These are phyloP conservation scores for Drosophila paranaensis DNA, from an alignment of 2,888 invertebrate genomes.

Conservation along the genomic window DNA sequence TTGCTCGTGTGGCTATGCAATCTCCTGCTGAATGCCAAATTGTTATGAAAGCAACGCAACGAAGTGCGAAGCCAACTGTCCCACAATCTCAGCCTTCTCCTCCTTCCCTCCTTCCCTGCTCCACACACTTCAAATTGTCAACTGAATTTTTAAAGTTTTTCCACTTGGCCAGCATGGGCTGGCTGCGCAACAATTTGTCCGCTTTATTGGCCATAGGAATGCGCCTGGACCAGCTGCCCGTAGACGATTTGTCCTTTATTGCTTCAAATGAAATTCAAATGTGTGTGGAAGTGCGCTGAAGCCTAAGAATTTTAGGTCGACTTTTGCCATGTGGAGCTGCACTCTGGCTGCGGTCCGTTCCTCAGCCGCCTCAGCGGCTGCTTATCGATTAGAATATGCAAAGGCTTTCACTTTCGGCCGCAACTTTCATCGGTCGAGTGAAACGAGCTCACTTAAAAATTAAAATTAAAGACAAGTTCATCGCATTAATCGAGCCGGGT, in stretches of 20 bases:
- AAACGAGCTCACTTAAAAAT: conserved; percentile 63
- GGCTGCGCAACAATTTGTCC: conserved; percentile 1
- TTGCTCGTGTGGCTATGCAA: conserved; percentile 44
- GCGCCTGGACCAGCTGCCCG: conserved; percentile 9
- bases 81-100: not conserved
- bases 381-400: conserved; percentile 38
- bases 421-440: conserved; percentile 70
- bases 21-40: conserved; percentile 53
- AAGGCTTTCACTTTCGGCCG: conserved; percentile 68
- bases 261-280: conserved; percentile 32
- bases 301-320: conserved; percentile 25
- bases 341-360: conserved; percentile 3
- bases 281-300: conserved; percentile 26
- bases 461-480: conserved; percentile 60
- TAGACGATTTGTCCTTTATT: conserved; percentile 17
- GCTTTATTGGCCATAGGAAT: conserved; percentile 41
- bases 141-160: conserved; percentile 7
- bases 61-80: conserved; percentile 14
- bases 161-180: conserved; percentile 10
- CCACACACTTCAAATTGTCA: not conserved
- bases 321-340: conserved; percentile 1
- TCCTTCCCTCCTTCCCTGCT: too few relatives aligned
- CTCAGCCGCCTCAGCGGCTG: not conserved
- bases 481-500: conserved; percentile 62
- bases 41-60: conserved; percentile 59